Percentiles rank a stretch among this genome's conserved stretches.
These are phyloP conservation scores for Peromyscus polionotus DNA, from an alignment of 2,113 vertebrate genomes.

Conservation along the genomic window DNA sequence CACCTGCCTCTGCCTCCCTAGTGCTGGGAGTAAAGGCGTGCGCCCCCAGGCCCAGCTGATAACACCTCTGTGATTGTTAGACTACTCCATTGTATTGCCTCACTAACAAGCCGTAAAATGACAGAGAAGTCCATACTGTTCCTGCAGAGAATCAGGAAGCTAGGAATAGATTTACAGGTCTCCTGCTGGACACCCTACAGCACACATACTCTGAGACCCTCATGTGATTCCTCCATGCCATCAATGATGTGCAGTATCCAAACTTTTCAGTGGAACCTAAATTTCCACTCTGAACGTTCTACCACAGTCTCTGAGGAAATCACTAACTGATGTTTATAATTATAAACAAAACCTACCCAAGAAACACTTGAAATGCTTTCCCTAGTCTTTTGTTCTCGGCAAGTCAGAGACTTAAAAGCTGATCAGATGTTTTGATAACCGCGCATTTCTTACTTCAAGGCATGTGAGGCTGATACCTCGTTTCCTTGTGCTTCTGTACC, in stretches of 20 bases:
- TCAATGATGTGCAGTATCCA: not conserved
- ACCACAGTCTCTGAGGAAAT: slow-evolving; percentile 4
- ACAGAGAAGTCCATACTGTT: not conserved
- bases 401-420: not conserved
- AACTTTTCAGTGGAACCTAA: not conserved
- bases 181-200: not conserved
- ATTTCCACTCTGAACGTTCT: slow-evolving; percentile 59
- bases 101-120: not conserved
- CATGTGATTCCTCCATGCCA: not conserved
- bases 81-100: not conserved
- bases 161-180: not conserved
- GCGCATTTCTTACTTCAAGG: not conserved
- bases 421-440: slow-evolving; percentile 3
- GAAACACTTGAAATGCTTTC: not conserved
- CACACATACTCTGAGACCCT: not conserved
- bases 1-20: not conserved
- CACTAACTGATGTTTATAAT: not conserved
- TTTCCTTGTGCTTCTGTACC: not conserved
- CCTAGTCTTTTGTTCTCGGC: not conserved
- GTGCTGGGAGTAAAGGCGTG: not conserved
- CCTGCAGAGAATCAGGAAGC: not conserved
- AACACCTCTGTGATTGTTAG: not conserved
- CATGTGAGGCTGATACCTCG: not conserved
- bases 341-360: not conserved
- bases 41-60: not conserved